These are phyloP conservation scores for Sebastes goodei DNA, from an alignment of 2,797 vertebrate genomes.

Conservation along the genomic window DNA sequence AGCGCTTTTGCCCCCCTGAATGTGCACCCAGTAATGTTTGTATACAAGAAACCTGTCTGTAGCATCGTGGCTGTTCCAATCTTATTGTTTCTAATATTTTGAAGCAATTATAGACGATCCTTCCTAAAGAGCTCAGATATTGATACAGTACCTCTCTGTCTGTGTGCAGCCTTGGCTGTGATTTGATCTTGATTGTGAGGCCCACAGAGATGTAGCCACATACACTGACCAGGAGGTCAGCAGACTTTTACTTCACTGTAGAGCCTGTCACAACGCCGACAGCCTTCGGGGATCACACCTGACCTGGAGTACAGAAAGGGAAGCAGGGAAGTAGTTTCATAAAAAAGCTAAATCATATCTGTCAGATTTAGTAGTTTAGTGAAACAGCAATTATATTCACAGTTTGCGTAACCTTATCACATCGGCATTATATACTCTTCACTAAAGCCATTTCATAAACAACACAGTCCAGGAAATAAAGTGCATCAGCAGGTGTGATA, in stretches of 20 bases:
- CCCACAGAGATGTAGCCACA: constrained; percentile 2
- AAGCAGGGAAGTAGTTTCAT: constrained; percentile 42
- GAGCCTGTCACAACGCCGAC: constrained; percentile 38
- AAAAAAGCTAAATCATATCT: constrained; percentile 42
- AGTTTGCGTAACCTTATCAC: neutral
- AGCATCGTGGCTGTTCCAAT: neutral
- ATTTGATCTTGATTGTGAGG: constrained; percentile 51
- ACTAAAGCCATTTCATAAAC: constrained; percentile 23
- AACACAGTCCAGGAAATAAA: constrained; percentile 10
- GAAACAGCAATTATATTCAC: constrained; percentile 17
- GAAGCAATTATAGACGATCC: neutral
- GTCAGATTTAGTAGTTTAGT: constrained; percentile 30
- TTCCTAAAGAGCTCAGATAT: constrained; percentile 34
- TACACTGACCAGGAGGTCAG: constrained; percentile 47
- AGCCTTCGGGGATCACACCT: constrained; percentile 12
- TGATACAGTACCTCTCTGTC: constrained; percentile 27
- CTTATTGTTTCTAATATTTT: constrained; percentile 1
- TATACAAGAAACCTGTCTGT: too few species aligned
- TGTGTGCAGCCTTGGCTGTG: constrained; percentile 9
- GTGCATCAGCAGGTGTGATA: neutral
- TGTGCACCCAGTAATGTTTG: too few species aligned
- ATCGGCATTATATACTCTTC: constrained; percentile 7
- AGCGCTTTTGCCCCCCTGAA: too few species aligned
- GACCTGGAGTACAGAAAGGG: neutral
- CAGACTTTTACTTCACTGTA: constrained; percentile 50